phyloP scores from a whole-genome alignment of 2,888 invertebrate genomes.

The Nesidiocoris tenuis region DNA sequence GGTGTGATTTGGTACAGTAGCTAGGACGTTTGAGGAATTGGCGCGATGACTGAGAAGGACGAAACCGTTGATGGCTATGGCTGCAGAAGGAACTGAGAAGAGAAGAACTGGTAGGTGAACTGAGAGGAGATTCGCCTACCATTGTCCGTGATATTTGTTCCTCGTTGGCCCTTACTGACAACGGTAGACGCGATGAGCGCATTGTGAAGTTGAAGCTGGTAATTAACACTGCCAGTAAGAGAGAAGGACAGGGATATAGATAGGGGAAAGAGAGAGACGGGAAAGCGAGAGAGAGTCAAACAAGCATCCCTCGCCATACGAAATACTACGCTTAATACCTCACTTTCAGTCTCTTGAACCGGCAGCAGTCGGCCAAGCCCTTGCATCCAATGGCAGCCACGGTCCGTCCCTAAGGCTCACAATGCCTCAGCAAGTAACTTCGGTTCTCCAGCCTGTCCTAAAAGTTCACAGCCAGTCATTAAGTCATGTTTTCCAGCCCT shows the following conservation, averaged over 20 bases:
- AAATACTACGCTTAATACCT: background rate
- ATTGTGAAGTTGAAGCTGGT: slow-evolving; percentile 44
- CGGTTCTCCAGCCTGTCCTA: too few relatives aligned
- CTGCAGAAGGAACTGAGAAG: background rate
- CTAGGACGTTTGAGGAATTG: background rate
- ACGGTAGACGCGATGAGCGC: slow-evolving; percentile 1
- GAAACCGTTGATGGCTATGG: background rate
- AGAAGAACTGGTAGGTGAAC: background rate
- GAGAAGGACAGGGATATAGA: background rate
- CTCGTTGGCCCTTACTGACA: background rate
- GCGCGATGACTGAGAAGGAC: background rate
- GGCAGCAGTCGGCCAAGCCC: background rate
- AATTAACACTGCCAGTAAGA: slow-evolving; percentile 28
- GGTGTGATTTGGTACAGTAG: background rate
- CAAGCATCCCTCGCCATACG: background rate
- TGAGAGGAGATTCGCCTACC: background rate
- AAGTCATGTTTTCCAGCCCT: too few relatives aligned
- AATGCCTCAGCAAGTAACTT: too few relatives aligned
- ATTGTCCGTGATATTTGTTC: background rate
- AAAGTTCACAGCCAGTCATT: too few relatives aligned
- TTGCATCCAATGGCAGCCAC: background rate
- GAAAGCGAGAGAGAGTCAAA: too few relatives aligned
- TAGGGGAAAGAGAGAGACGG: too few relatives aligned
- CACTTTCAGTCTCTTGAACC: background rate
- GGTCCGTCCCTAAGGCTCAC: background rate